phyloP scores from a whole-genome alignment of 2,113 vertebrate species.

The Argyrosomus japonicus region DNA sequence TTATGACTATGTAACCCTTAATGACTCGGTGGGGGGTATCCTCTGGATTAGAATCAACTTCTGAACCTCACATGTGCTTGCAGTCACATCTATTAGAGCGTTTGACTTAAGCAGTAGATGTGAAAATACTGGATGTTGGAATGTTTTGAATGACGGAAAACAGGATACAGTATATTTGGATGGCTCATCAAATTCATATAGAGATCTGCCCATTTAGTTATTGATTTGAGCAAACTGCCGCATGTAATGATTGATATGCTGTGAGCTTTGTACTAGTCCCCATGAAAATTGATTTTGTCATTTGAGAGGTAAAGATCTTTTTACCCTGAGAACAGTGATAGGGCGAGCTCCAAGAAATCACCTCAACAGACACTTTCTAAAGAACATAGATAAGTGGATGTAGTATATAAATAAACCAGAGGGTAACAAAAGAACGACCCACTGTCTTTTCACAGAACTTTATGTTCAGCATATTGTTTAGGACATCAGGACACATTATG shows the following conservation, averaged over 20 bases:
- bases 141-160: not conserved
- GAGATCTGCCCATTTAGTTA: not conserved
- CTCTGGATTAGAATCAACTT: not conserved
- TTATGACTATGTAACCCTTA: not conserved
- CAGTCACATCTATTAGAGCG: not conserved
- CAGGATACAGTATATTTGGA: not conserved
- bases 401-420: not conserved
- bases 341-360: not conserved
- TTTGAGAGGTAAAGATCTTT: not conserved
- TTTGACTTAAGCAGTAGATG: not conserved
- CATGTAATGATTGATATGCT: not conserved
- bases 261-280: not conserved
- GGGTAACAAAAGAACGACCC: not conserved
- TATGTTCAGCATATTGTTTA: not conserved
- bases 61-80: not conserved
- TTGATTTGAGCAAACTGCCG: slow-evolving; percentile 2
- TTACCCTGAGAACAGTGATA: not conserved
- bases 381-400: not conserved
- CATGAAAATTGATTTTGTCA: not conserved
- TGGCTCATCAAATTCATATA: not conserved
- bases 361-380: not conserved
- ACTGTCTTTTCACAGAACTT: not conserved
- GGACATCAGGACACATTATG: not conserved
- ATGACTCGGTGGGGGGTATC: not conserved
- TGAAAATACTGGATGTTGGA: not conserved